Conservation (phyloP, 2,113 vertebrate species). For the Deroptyus accipitrinus region DNA sequence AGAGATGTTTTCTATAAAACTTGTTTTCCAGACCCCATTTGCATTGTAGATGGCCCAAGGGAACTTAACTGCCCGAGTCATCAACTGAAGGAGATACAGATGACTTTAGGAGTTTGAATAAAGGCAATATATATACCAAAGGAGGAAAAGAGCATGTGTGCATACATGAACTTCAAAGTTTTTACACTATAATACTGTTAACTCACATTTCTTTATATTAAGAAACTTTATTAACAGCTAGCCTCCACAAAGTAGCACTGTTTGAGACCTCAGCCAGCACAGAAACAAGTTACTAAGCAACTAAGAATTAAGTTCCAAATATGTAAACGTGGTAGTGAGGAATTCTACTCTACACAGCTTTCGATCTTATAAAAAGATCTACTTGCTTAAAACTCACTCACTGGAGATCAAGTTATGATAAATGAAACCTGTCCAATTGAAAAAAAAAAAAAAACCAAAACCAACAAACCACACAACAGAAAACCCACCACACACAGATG, state of each 20-base stretch:
- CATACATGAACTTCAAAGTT: rapidly evolving
- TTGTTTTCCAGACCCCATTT: neutral
- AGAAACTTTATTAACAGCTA: neutral
- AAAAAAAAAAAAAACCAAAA: neutral
- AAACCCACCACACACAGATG: neutral
- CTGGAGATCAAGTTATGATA: rapidly evolving
- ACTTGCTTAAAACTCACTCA: neutral
- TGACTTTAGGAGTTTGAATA: rapidly evolving
- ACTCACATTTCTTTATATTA: neutral
- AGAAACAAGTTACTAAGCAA: neutral
- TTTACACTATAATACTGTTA: neutral
- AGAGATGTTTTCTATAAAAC: neutral
- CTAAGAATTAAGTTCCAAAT: neutral
- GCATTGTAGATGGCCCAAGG: neutral
- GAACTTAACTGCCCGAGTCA: neutral
- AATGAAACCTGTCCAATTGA: neutral
- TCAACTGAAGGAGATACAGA: neutral
- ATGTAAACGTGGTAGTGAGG: rapidly evolving
- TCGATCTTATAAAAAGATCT: neutral
- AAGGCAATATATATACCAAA: neutral
- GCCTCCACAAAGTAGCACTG: neutral
- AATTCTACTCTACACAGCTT: neutral
- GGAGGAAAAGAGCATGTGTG: neutral
- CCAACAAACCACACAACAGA: neutral
- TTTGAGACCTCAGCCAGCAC: neutral